Conservation (phyloP, 2,888 invertebrate species). For the Taphrorychus bicolor region DNA sequence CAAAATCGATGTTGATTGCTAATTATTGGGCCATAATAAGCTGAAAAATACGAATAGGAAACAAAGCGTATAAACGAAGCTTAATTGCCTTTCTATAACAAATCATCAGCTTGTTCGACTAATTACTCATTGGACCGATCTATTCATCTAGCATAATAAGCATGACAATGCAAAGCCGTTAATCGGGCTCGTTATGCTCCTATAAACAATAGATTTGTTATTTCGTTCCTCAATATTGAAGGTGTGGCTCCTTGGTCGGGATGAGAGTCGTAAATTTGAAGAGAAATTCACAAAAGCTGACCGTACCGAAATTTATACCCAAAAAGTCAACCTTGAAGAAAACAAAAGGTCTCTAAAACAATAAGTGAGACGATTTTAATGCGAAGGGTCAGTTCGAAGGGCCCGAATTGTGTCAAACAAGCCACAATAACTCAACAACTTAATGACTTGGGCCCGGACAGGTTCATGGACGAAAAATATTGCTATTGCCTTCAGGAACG, state of each 20-base stretch:
- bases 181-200: background rate
- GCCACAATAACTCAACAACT: constrained; percentile 56
- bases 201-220: constrained; percentile 29
- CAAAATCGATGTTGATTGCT: constrained; percentile 7
- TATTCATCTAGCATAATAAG: constrained; percentile 41
- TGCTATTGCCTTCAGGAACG: constrained; percentile 39
- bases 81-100: constrained; percentile 38
- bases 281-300: background rate
- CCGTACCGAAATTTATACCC: constrained; percentile 1
- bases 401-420: constrained; percentile 56
- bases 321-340: constrained; percentile 19
- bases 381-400: constrained; percentile 48
- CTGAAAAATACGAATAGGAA: constrained; percentile 18
- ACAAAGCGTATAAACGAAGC: constrained; percentile 31
- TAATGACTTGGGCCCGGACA: constrained; percentile 51
- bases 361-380: constrained; percentile 45
- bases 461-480: constrained; percentile 44
- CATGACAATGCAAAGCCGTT: constrained; percentile 35
- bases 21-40: constrained; percentile 20
- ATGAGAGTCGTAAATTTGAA: background rate
- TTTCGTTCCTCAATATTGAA: background rate
- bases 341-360: constrained; percentile 43
- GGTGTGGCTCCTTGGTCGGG: background rate
- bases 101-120: constrained; percentile 40
- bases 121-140: constrained; percentile 35